phyloP scores from a whole-genome alignment of 37 sponge, comb jelly and placozoan species.

The Chondrosia reniformis region DNA sequence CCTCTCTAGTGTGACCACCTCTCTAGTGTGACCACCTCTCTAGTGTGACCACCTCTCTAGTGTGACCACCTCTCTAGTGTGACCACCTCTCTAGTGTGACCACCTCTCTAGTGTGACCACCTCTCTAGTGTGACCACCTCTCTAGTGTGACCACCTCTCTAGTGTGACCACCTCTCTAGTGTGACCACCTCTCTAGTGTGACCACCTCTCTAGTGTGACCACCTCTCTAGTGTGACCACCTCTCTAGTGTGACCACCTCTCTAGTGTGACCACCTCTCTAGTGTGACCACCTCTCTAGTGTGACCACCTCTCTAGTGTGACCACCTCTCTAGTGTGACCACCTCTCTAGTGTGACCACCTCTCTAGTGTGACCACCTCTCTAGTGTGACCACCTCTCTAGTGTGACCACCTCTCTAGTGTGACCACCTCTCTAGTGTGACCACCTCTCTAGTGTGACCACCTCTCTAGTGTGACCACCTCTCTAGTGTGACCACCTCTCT shows the following conservation, averaged over 20 bases:
- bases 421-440: slow-evolving; percentile 14
- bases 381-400: background rate
- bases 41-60: background rate
- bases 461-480: background rate
- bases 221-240: slow-evolving; percentile 25
- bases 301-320: no score
- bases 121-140: background rate
- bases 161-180: no score
- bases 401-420: background rate
- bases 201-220: background rate
- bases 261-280: background rate
- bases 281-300: background rate
- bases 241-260: background rate
- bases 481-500: background rate
- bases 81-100: slow-evolving; percentile 14
- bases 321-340: background rate
- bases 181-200: background rate
- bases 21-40: no score
- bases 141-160: background rate
- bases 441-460: background rate
- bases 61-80: background rate
- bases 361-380: no score
- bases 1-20: background rate
- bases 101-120: background rate
- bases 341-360: background rate